Percentiles rank a stretch among this genome's conserved stretches.
phyloP scores from a whole-genome alignment of 1,140 invertebrate species.

The Kradibia gibbosae region DNA sequence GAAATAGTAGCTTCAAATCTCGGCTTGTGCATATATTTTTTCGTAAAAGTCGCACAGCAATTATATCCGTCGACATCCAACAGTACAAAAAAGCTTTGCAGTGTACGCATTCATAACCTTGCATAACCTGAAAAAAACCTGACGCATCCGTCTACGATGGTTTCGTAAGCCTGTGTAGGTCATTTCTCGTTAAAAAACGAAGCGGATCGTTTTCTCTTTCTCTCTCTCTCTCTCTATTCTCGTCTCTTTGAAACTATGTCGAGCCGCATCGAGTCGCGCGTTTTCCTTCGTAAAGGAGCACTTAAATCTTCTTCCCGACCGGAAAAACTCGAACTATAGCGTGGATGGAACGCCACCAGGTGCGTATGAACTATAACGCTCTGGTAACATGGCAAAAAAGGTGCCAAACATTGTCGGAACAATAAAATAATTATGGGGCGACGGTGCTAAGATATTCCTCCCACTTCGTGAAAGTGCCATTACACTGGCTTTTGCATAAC shows the following conservation, averaged over 20 bases:
- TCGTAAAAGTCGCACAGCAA: not conserved
- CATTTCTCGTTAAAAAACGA: not conserved
- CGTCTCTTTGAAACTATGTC: slow-evolving; percentile 11
- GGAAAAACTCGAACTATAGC: slow-evolving; percentile 14
- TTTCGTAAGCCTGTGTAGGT: not conserved
- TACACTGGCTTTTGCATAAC: not conserved
- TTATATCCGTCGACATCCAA: not conserved
- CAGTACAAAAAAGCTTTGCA: not conserved
- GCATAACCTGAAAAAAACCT: slow-evolving; percentile 19
- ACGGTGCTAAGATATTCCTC: slow-evolving; percentile 6
- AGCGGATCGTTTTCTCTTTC: not conserved
- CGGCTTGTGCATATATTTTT: not conserved
- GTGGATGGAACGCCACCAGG: not conserved
- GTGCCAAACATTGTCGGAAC: not conserved
- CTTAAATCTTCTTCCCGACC: not conserved
- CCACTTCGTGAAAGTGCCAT: not conserved
- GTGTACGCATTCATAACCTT: slow-evolving; percentile 1
- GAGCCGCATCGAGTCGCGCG: not conserved
- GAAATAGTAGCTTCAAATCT: not conserved
- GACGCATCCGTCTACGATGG: not conserved
- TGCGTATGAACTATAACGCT: not conserved
- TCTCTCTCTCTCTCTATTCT: not conserved
- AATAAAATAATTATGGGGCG: not conserved
- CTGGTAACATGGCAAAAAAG: not conserved
- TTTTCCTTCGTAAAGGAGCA: not conserved